A percentile compares a stretch with the other conserved stretches of the same genome.
Evolutionary conservation across 92 coral and sea anemone genomes (phyloP).

Genomic region (Heteractis magnifica): DNA sequence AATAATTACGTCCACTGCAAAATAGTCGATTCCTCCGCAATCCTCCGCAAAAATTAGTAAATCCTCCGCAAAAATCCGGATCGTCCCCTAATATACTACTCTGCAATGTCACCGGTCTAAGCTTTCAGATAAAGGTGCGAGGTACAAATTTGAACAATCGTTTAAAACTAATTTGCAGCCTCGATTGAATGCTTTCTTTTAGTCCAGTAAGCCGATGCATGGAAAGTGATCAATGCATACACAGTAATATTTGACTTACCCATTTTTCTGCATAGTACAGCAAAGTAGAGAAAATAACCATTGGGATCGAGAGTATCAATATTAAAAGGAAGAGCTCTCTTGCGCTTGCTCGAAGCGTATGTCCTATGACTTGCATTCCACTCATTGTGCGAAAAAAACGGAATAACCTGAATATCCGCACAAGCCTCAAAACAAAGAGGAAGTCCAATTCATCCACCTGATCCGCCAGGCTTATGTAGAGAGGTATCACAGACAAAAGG

Average conservation of each 20-base stretch:
- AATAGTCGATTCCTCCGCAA: too few relatives aligned
- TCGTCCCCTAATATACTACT: too few relatives aligned
- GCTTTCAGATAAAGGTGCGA: too few relatives aligned
- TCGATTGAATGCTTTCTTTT: too few relatives aligned
- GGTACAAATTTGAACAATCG: too few relatives aligned
- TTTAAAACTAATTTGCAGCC: too few relatives aligned
- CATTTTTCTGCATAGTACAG: constrained; percentile 87
- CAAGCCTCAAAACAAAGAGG: constrained; percentile 87
- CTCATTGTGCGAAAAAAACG: constrained; percentile 99
- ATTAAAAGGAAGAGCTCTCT: constrained; percentile 84
- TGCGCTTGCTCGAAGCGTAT: constrained; percentile 95
- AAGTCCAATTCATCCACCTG: constrained; percentile 44
- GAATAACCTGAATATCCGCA: constrained; percentile 95
- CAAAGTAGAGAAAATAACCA: constrained; percentile 97
- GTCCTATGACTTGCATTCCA: constrained; percentile 99
- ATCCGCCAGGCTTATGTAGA: constrained; percentile 64
- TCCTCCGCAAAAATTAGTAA: too few relatives aligned
- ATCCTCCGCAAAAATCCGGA: too few relatives aligned
- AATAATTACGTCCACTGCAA: too few relatives aligned
- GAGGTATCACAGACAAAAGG: constrained; percentile 83
- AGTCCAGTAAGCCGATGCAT: too few relatives aligned
- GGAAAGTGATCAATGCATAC: too few relatives aligned
- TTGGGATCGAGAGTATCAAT: constrained; percentile 84
- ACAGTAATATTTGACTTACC: neutral
- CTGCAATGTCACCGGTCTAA: too few relatives aligned